Evolutionary conservation across 2,797 vertebrate genomes (phyloP), one percentile per base, ranked within the genome.

Genomic region (Phalanger gymnotis): DNA sequence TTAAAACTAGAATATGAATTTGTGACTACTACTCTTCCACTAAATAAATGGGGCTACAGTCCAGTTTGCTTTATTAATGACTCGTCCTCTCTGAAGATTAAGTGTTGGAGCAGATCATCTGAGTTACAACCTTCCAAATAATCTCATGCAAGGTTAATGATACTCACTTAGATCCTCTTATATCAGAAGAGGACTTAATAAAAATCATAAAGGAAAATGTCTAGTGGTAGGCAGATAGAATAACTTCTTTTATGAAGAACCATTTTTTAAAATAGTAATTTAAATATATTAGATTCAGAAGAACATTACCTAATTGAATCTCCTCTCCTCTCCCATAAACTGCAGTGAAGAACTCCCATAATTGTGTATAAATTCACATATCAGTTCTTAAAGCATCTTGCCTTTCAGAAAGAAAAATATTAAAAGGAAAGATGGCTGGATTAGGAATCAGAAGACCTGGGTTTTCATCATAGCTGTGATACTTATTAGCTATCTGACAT

Each of bases 261-360:
- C 96, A 97, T 97, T 98, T 98, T 98, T 97, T 97, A 97, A 98
- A 97, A 97, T 96, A 97, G 96, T 98, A 97, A 97, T 97, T 97
- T 97, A 97, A 97, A 97, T 97, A 97, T 97, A 97, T 97, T 97
- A 97, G 96, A 95, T 96, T 97, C 97, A 97, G 97, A 93, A 97
- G 97, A 97, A 96, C 95, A 97, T 97, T 98, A 96, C 93, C 96
- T 97, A 98, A 98, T 97, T 96, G 96, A 96, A 97, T 97, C 95
- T 96, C 92, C 95, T 97, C 97, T 92, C 57, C 61, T 16, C 61
- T 58, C 73, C 81, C 92, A 96, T 94, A 97, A 97, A 98, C 90
- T 93, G 93, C 95, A 96, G 94, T 97, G 97, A 94, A 96, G 95
- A 97, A 97, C 97, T 97, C 90, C 66, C 95, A 95, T 97, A 98